Base-by-base conservation (phyloP, 1,140 invertebrate genomes). In the Camponotus vicinus region DNA sequence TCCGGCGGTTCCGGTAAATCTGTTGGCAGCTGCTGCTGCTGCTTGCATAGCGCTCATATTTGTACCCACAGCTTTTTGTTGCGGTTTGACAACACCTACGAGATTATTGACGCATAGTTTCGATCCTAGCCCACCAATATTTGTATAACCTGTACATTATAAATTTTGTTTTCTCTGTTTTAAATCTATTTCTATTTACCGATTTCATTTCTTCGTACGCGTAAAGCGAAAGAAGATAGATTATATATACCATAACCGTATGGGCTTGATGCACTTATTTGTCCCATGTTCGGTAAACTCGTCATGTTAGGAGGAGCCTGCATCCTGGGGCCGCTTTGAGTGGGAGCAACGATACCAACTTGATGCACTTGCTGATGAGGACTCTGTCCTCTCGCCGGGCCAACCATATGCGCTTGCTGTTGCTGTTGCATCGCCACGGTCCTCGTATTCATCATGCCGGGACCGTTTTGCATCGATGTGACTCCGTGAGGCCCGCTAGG, bases 401-500 rank as follows among this genome's bases (percentile, higher is more conserved):
- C 95, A n/a, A 95, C 95, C 84, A 95, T 95, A 42, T 96, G 95
- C 32, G 79, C 40, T 75, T 94, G 92, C 42, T 94, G 94, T 63
- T 94, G 93, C 49, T 94, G 93, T 42, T 96, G 96, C 92, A 96
- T 96, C 0, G 95, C 95, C 42, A 96, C 96, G 9, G 94, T 92
- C 13, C 96, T 93, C 0, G 96, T 93, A 61, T 94, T 96, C 94
- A 97, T 96, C 95, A 97, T 96, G 2, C 89, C 93, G 9, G 97
- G 97, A 11, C 97, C 97, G 91, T 98, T 98, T 93, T 97, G 97
- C 95, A 97, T 95, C 66, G 94, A 94, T 42, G 88, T 91, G 6
- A 95, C 93, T 9, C 92, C 93, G 59, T 95, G 95, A 42, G 95
- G 94, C 37, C 92, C 95, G 9, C 87, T 88, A 7, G 93, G 92